Conservation (phyloP, 2,797 vertebrate species). For the Picus viridis region DNA sequence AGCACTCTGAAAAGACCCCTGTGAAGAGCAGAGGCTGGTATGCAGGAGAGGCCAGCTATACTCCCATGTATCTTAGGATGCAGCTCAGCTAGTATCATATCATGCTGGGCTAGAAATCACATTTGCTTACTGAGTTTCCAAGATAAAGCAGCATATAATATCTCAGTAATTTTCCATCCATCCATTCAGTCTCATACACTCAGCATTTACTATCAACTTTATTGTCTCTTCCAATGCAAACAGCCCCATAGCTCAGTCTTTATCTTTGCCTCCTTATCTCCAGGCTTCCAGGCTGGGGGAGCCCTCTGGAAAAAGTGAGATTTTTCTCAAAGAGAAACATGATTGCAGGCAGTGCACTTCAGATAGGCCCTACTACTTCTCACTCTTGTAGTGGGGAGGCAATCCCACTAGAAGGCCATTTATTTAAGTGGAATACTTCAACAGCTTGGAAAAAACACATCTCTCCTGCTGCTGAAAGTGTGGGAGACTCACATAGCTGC, state of each 20-base stretch:
- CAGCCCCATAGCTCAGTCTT: conserved; percentile 32
- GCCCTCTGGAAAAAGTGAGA: conserved; percentile 66
- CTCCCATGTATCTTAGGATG: conserved; percentile 35
- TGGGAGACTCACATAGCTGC: background rate
- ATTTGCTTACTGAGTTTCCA: conserved; percentile 46
- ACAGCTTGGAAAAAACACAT: background rate
- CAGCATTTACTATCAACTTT: conserved; percentile 68
- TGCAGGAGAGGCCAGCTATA: background rate
- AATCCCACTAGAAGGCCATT: background rate
- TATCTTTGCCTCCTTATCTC: conserved; percentile 62
- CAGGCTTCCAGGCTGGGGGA: conserved; percentile 68
- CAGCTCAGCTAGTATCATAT: conserved; percentile 54
- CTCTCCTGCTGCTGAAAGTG: background rate
- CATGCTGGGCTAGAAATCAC: conserved; percentile 14
- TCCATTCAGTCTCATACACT: conserved; percentile 58
- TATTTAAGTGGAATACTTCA: conserved; percentile 6
- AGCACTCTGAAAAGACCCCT: background rate
- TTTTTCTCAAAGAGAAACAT: conserved; percentile 50
- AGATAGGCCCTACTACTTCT: conserved; percentile 44
- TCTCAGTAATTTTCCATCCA: conserved; percentile 67
- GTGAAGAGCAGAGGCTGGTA: background rate
- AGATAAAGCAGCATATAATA: conserved; percentile 57
- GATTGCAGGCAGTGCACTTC: conserved; percentile 33
- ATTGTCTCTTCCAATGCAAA: conserved; percentile 71
- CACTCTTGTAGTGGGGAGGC: background rate